A percentile compares a stretch with the other conserved stretches of the same genome.
Conservation (phyloP, 2,888 invertebrate species). For the Arrhopalites spinosus region DNA sequence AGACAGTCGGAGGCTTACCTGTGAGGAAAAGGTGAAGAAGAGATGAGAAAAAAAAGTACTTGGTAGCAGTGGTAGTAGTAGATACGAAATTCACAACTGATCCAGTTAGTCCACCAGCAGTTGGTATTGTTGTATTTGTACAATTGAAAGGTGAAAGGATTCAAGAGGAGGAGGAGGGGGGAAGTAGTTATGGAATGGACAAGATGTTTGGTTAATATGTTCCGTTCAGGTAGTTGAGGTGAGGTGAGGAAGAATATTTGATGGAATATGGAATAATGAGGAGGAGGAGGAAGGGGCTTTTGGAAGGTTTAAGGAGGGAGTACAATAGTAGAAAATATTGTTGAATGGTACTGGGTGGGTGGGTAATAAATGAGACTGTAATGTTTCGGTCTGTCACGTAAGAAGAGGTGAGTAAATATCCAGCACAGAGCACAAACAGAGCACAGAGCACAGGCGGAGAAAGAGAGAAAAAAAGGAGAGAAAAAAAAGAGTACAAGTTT, state of each 20-base stretch:
- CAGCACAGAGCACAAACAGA: not conserved
- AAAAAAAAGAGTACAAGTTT: not conserved
- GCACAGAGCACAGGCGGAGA: not conserved
- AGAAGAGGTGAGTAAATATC: constrained; percentile 12
- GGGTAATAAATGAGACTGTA: constrained; percentile 12
- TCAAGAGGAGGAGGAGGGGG: too few species aligned
- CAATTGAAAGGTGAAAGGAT: too few species aligned
- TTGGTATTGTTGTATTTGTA: too few species aligned
- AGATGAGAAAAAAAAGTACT: too few species aligned
- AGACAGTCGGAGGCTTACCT: too few species aligned
- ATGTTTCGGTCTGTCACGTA: constrained; percentile 18
- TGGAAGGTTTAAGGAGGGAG: too few species aligned
- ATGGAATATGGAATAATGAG: not conserved
- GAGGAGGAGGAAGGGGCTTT: not conserved
- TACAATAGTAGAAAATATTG: not conserved
- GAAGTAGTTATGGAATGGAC: too few species aligned
- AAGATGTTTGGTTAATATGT: not conserved
- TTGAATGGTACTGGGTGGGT: not conserved
- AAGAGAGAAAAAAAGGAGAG: constrained; percentile 1
- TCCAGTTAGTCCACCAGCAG: too few species aligned
- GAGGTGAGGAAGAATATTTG: not conserved
- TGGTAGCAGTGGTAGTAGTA: too few species aligned
- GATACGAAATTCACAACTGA: too few species aligned
- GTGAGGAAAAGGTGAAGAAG: too few species aligned
- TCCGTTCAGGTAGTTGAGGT: not conserved